Evolutionary conservation across 2,888 invertebrate genomes (phyloP), one percentile per base, ranked within the genome.

Genomic region (Macrophya alboannulata): DNA sequence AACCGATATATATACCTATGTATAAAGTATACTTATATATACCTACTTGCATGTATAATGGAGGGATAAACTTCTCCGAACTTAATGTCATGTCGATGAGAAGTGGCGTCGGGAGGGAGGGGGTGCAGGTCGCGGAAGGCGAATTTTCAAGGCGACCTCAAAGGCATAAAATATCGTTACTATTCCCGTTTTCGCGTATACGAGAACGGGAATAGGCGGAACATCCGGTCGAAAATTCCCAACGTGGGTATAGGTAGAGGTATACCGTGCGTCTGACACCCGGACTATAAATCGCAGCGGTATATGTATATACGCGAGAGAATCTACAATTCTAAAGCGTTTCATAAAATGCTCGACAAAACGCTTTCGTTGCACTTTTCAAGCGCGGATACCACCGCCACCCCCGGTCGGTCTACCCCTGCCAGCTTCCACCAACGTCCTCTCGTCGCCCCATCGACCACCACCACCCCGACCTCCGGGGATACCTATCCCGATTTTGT

Each of bases 261-360:
- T 25, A 12, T 12, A 12, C 17, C 71, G 68, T 83, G 83, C 72
- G 86, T 84, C 85, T 86, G 87, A 87, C 87, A 68, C 85, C 55
- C 17, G 83, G 83, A 77, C 85, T 74, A 89, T 89, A 89, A 89
- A 89, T 89, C 87, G 87, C 84, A 68, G 65, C 40, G 51, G 51
- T 72, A 43, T 84, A 37, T 4, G 55, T 40, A 21, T 40, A 21
- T 21, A 59, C 87, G 88, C 88, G 89, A 88, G 90, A 86, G 89
- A 92, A 93, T 93, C 93, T 93, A 93, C 93, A 93, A 93, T 93
- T 93, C 93, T 92, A 93, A 93, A 93, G 91, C 92, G 91, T 92
- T 92, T 91, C 93, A 92, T 93, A 93, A 93, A 93, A 92, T 93
- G 92, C 93, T 93, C 92, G 92, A 92, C 90, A 90, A 93, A 93